These are phyloP conservation scores for Aphidius gifuensis DNA, from an alignment of 1,140 invertebrate species.

Conservation along the genomic window DNA sequence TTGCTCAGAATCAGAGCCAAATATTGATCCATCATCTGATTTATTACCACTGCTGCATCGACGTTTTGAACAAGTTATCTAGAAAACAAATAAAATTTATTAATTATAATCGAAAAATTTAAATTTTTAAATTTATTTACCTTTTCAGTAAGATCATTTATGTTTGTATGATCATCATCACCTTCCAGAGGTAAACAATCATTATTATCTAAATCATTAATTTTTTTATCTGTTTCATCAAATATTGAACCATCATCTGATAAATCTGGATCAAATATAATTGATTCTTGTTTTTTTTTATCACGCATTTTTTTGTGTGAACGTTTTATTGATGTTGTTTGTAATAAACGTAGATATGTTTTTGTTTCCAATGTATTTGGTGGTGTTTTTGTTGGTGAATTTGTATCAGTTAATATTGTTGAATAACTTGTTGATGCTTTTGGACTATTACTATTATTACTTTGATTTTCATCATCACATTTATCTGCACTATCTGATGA, in stretches of 20 bases:
- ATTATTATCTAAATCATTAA: background rate
- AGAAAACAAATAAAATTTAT: too few relatives aligned
- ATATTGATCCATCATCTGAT: constrained; percentile 35
- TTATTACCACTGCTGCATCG: constrained; percentile 7
- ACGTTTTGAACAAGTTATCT: background rate
- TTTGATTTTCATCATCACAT: constrained; percentile 4
- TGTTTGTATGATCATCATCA: background rate
- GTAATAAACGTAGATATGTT: constrained; percentile 33
- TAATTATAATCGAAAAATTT: background rate
- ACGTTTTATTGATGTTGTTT: constrained; percentile 43
- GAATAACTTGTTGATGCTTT: constrained; percentile 34
- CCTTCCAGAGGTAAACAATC: background rate
- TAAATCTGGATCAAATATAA: constrained; percentile 29
- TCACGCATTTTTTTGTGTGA: constrained; percentile 42
- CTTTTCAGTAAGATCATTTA: background rate
- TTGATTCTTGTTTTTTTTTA: constrained; percentile 27
- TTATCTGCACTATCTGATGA: constrained; percentile 3
- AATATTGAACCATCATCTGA: constrained; percentile 49
- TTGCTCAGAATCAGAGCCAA: constrained; percentile 24
- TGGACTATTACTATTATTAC: constrained; percentile 13
- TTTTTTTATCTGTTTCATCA: constrained; percentile 32
- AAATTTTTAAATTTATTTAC: background rate
- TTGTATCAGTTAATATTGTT: background rate
- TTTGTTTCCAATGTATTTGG: constrained; percentile 38
- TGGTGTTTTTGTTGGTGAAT: constrained; percentile 32